Base-by-base conservation (phyloP, 2,888 invertebrate genomes). In the Prosapia bicincta region DNA sequence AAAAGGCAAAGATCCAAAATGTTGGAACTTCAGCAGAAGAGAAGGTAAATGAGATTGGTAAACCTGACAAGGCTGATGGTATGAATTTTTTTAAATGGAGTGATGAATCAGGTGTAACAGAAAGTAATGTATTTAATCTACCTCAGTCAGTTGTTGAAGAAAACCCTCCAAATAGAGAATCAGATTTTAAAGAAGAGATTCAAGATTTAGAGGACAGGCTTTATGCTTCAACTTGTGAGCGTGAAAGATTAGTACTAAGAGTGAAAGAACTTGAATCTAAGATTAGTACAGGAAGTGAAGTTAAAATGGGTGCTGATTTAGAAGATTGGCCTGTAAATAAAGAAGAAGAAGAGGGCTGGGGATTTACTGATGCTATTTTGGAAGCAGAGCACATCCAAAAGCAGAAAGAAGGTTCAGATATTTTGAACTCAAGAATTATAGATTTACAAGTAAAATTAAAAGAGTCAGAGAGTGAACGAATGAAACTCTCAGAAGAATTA, bases 341-440 rank as follows among this genome's bases (percentile, higher is more conserved):
- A 78, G 79, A 79, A 54, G 81, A 88, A 74, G 88, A 88, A 72
- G 90, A 90, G 76, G 88, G 88, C 69, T 90, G 90, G 90, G 89
- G 86, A 20, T 83, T 86, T 0, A 89, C 88, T 28, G 89, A 89
- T 80, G 87, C 85, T 0, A 85, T 85, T 77, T 80, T 87, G 20
- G 87, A 87, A 76, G 87, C 87, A 54, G 85, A 86, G 77, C 86
- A 87, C 78, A 83, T 84, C 24, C 82, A 83, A 76, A 80, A 80
- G 76, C 76, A 79, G 32, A 43, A 72, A 80, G 15, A 77, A 77
- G 7, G 54, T 77, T 38, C 80, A 82, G 71, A 80, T 81, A 26
- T 81, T 84, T 38, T 77, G 86, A 15, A 84, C 82, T 80, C 81
- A n/a, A 87, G 86, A 77, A 82, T 89, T 26, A 86, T 88, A 76